Conservation (phyloP, 2,113 vertebrate genomes). For the Tretioscincus oriximinensis region DNA sequence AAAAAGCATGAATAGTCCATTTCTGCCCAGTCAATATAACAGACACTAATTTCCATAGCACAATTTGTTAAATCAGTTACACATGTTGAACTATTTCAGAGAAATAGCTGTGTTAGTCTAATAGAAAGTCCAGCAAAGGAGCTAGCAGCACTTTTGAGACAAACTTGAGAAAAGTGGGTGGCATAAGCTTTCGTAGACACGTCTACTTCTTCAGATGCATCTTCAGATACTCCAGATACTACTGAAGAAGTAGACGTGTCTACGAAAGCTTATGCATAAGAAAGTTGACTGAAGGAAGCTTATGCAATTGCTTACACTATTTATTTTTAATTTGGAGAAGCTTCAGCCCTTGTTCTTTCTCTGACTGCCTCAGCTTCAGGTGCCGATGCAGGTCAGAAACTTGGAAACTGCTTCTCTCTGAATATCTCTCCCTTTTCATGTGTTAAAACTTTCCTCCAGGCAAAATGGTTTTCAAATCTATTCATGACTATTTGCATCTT, state of each 20-base stretch:
- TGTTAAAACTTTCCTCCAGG: slow-evolving; percentile 54
- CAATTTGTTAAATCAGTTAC: not conserved
- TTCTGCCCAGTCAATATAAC: not conserved
- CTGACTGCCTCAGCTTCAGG: slow-evolving; percentile 45
- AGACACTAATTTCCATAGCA: not conserved
- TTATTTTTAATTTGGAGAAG: too few relatives aligned
- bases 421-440: slow-evolving; percentile 59
- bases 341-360: slow-evolving; percentile 6
- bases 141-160: too few relatives aligned
- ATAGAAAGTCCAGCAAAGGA: too few relatives aligned
- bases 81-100: not conserved
- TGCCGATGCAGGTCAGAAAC: slow-evolving; percentile 29
- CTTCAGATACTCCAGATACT: too few relatives aligned
- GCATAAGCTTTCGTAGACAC: too few relatives aligned
- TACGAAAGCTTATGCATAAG: not conserved
- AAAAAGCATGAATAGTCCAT: too few relatives aligned
- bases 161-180: too few relatives aligned
- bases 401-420: slow-evolving; percentile 59
- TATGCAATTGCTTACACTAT: too few relatives aligned
- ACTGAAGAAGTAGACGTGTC: too few relatives aligned
- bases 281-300: not conserved
- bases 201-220: too few relatives aligned
- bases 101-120: too few relatives aligned
- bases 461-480: slow-evolving; percentile 52
- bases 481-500: slow-evolving; percentile 60